A percentile compares a stretch with the other conserved stretches of the same genome.
Conservation (phyloP, 2,888 invertebrate species). For the Ophioninae sp. region DNA sequence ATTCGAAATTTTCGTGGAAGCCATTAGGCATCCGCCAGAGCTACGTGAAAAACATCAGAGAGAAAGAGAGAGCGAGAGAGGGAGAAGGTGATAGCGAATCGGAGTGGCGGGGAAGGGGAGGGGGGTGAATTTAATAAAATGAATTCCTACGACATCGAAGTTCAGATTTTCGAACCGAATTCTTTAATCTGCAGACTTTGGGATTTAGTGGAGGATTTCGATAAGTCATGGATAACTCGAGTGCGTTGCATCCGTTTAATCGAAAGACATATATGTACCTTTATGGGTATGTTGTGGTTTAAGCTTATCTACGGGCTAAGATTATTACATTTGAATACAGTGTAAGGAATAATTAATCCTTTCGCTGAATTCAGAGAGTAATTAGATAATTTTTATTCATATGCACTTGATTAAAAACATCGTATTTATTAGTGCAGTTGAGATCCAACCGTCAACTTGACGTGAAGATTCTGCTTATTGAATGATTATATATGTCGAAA, state of each 20-base stretch:
- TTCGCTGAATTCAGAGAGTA: background rate
- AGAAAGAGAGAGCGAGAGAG: slow-evolving; percentile 7
- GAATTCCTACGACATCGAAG: slow-evolving; percentile 47
- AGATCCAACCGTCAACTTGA: too few species aligned
- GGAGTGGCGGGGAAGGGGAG: background rate
- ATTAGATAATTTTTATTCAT: too few species aligned
- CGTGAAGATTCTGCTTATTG: too few species aligned
- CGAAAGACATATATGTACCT: background rate
- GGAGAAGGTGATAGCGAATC: background rate
- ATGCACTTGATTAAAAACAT: too few species aligned
- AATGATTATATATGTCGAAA: too few species aligned
- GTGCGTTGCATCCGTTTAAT: background rate
- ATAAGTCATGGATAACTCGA: slow-evolving; percentile 5
- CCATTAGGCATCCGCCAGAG: slow-evolving; percentile 54
- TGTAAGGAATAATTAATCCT: background rate
- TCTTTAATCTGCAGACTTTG: background rate
- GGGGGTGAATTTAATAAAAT: slow-evolving; percentile 57
- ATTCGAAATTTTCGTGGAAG: slow-evolving; percentile 64
- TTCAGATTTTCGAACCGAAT: slow-evolving; percentile 3
- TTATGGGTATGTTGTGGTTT: background rate
- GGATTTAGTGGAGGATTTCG: background rate
- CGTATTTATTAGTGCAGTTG: too few species aligned
- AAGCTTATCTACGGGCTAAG: too few species aligned
- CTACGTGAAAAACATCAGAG: slow-evolving; percentile 27
- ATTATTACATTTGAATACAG: background rate